These are phyloP conservation scores for Ramphastos sulfuratus DNA, from an alignment of 2,113 vertebrate genomes.

Conservation along the genomic window DNA sequence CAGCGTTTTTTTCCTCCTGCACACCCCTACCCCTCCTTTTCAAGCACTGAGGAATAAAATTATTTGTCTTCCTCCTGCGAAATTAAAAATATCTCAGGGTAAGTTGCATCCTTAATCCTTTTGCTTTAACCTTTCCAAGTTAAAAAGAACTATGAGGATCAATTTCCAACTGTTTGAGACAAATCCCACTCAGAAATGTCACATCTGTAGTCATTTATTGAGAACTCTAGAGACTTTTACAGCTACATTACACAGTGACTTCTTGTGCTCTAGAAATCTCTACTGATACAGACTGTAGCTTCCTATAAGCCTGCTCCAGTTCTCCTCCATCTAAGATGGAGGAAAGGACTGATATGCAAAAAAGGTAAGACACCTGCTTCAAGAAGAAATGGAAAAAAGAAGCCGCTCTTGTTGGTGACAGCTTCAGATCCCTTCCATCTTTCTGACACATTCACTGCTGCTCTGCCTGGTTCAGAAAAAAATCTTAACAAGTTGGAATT, in stretches of 20 bases:
- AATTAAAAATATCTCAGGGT: neutral
- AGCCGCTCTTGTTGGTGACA: neutral
- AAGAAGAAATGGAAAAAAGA: neutral
- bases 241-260: neutral
- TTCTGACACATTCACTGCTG: neutral
- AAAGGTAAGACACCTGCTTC: neutral
- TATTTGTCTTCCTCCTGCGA: neutral
- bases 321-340: neutral
- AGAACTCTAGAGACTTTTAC: neutral
- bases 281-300: neutral
- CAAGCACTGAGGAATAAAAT: neutral
- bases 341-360: neutral
- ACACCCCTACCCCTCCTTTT: neutral
- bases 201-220: slow-evolving; percentile 1
- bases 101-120: neutral
- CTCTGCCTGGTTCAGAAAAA: neutral
- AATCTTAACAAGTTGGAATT: neutral
- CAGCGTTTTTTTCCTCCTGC: neutral
- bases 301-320: neutral
- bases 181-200: neutral
- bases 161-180: neutral
- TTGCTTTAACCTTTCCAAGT: neutral
- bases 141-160: neutral
- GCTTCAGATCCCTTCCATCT: neutral
- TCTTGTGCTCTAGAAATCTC: neutral